Conservation (phyloP, 2,888 invertebrate species). For the Trachelus troglodyta region DNA sequence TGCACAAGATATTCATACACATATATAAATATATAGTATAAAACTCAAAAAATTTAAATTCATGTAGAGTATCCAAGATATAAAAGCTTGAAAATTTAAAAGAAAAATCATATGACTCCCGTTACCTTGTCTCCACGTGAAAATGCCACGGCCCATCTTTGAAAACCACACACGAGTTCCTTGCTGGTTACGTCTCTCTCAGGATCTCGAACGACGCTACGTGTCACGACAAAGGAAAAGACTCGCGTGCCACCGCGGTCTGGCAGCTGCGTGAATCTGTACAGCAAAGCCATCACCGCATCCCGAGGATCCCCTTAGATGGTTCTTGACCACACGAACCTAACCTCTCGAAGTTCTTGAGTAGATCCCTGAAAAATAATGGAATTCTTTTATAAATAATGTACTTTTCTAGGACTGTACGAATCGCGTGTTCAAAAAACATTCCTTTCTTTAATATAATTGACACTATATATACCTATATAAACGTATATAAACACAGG, state of each 20-base stretch:
- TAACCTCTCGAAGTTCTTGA: background rate
- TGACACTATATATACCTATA: no score
- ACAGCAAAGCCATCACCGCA: conserved; percentile 80
- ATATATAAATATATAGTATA: background rate
- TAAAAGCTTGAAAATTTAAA: background rate
- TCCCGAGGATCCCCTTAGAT: conserved; percentile 45
- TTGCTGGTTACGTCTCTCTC: conserved; percentile 85
- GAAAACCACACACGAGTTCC: conserved; percentile 85
- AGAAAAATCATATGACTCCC: background rate
- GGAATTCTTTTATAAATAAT: background rate
- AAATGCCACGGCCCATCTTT: conserved; percentile 85
- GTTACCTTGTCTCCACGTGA: conserved; percentile 78
- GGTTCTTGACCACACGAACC: background rate
- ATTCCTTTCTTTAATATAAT: background rate
- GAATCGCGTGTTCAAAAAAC: background rate
- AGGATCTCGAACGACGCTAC: conserved; percentile 80
- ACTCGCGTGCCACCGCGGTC: conserved; percentile 86
- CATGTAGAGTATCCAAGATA: background rate
- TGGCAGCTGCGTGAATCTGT: conserved; percentile 84
- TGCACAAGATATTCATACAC: conserved; percentile 10
- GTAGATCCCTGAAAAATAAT: background rate
- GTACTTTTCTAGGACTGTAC: background rate
- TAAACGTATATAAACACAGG: no score
- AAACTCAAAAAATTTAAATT: background rate
- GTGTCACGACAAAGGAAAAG: conserved; percentile 86